Evolutionary conservation across 2,888 invertebrate species (phyloP), one percentile per base, ranked within the genome.

Genomic region (Tenthredo notha): DNA sequence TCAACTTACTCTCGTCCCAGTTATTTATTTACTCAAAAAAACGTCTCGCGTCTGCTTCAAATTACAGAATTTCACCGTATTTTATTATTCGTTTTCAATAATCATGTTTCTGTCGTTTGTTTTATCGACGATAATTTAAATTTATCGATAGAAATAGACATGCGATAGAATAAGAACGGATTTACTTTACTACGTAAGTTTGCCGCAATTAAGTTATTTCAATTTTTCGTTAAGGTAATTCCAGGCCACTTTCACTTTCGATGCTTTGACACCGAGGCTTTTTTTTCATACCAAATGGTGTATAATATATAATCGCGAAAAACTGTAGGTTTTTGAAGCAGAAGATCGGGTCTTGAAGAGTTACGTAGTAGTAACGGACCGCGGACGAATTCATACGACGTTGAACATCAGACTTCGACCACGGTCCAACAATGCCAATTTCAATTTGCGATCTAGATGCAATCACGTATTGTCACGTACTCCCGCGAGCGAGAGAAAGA

Each of bases 321-420:
- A 29, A 10, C 15, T 37, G n/a, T 18, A 33, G 61, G 61, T 25
- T 61, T 61, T 80, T 87, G 87, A 86, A 87, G 86, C 80, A 77
- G 86, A 80, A 61, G 61, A 61, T 80, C 80, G 58, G 7, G 80
- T 21, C 58, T 80, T 50, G 25, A 80, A 40, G 80, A 80, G 80
- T 80, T 61, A 80, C 80, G 80, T 80, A 33, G n/a, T 33, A 78
- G 78, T 65, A 33, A 70, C 75, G 90, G 91, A 89, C 90, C 90
- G 88, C 88, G 90, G 89, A 88, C 90, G 90, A 89, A 90, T 90
- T 90, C 88, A 85, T 40, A 54, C 85, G 89, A 91, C 91, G 90
- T 91, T 91, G 91, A 80, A 77, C 77, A 54, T 25, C 61, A 90
- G 89, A 90, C 91, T 91, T 83, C 70, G 83, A 83, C 83, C 47